Conservation (phyloP, 30 jellyfish, hydroid and myxozoan genomes). For the Pseudorhiza aurosa region DNA sequence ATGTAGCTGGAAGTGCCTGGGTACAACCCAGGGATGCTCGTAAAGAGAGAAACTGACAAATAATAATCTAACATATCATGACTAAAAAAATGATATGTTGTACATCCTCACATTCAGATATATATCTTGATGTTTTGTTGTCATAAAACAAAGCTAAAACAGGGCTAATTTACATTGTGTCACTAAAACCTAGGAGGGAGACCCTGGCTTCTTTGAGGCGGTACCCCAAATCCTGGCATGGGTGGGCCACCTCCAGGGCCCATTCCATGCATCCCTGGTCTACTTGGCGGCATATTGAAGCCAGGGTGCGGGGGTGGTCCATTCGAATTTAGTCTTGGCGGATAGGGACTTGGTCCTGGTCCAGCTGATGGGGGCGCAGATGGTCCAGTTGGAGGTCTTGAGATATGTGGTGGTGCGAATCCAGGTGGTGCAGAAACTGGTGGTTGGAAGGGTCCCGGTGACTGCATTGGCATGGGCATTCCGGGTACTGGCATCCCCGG, state of each 20-base stretch:
- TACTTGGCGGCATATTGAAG: constrained; percentile 48
- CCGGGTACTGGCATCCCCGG: constrained; percentile 60
- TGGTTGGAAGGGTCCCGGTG: constrained; percentile 48
- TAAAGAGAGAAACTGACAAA: too few species aligned
- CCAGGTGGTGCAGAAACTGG: constrained; percentile 48
- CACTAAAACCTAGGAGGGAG: constrained; percentile 25
- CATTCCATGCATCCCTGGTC: constrained; percentile 50
- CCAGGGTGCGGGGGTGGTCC: constrained; percentile 57
- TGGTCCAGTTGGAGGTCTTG: constrained; percentile 66
- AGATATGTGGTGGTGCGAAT: constrained; percentile 58
- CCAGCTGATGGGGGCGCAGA: constrained; percentile 42
- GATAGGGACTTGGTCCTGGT: constrained; percentile 33
- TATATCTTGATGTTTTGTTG: neutral
- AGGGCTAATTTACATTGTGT: neutral
- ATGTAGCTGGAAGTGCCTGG: too few species aligned
- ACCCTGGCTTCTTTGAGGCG: constrained; percentile 20
- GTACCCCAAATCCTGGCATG: constrained; percentile 18
- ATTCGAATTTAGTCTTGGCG: constrained; percentile 22
- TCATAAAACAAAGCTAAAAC: neutral
- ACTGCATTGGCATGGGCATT: constrained; percentile 45
- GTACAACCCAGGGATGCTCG: too few species aligned
- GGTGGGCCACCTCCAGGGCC: constrained; percentile 46
- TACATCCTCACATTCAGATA: neutral
- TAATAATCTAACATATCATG: too few species aligned
- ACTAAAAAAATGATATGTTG: too few species aligned